These are phyloP conservation scores for Neopipo cinnamomea DNA, from an alignment of 2,113 vertebrate genomes.

Conservation along the genomic window DNA sequence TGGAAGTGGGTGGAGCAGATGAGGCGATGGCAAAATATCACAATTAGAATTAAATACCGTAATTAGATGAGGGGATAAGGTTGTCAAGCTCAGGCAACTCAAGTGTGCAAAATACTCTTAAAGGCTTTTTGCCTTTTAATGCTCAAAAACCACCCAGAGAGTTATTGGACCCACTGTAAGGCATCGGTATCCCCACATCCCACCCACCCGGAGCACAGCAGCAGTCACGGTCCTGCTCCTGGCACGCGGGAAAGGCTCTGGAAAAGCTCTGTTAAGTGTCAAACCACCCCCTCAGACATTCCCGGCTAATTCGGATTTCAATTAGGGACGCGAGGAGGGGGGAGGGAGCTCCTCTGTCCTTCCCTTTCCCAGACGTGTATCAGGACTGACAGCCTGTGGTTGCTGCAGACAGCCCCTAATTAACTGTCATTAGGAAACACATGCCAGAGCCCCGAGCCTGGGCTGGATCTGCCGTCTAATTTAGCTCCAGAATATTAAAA, in stretches of 20 bases:
- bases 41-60: too few relatives aligned
- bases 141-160: too few relatives aligned
- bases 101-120: too few relatives aligned
- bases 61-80: too few relatives aligned
- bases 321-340: conserved; percentile 34
- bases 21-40: too few relatives aligned
- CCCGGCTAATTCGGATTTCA: conserved; percentile 61
- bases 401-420: conserved; percentile 91
- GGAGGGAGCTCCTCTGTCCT: conserved; percentile 70
- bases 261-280: too few relatives aligned
- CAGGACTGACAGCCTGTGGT: conserved; percentile 84
- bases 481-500: conserved; percentile 76
- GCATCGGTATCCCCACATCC: background rate
- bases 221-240: background rate
- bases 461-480: conserved; percentile 69
- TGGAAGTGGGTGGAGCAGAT: too few relatives aligned
- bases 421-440: conserved; percentile 94
- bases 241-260: background rate
- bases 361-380: conserved; percentile 73
- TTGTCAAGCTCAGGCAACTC: too few relatives aligned
- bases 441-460: conserved; percentile 82
- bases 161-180: too few relatives aligned
- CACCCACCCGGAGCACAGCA: background rate
- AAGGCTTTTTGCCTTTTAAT: too few relatives aligned
- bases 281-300: conserved; percentile 42